These are phyloP conservation scores for Tortrix viridana DNA, from an alignment of 2,888 invertebrate species.

Conservation along the genomic window DNA sequence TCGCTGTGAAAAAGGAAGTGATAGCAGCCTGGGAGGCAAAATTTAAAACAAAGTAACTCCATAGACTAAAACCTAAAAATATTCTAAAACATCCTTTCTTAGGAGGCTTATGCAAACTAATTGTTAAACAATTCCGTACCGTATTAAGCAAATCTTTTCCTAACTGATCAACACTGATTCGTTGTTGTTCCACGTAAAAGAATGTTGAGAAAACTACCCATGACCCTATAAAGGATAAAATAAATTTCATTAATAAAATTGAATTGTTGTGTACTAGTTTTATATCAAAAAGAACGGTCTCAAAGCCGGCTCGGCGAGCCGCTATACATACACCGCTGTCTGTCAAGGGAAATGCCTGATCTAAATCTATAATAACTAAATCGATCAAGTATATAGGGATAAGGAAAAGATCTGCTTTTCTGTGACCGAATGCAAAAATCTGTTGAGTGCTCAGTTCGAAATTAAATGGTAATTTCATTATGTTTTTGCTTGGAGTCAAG, in stretches of 20 bases:
- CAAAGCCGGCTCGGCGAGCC: conserved; percentile 66
- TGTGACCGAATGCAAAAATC: conserved; percentile 59
- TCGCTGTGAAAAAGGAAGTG: conserved; percentile 71
- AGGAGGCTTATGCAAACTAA: conserved; percentile 63
- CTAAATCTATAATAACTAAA: conserved; percentile 62
- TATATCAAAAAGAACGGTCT: conserved; percentile 63
- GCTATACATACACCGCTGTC: conserved; percentile 74
- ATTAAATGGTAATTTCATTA: conserved; percentile 57
- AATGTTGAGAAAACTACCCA: conserved; percentile 68
- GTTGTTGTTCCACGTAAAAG: conserved; percentile 52
- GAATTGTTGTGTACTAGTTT: conserved; percentile 55
- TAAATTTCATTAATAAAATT: conserved; percentile 48
- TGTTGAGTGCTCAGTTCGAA: conserved; percentile 62
- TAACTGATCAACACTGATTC: conserved; percentile 58
- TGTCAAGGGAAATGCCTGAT: conserved; percentile 61
- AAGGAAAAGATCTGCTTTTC: conserved; percentile 66
- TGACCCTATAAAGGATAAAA: conserved; percentile 59
- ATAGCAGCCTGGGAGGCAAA: conserved; percentile 74
- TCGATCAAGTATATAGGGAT: conserved; percentile 72
- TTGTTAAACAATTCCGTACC: conserved; percentile 59
- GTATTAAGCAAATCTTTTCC: conserved; percentile 73
- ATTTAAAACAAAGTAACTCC: conserved; percentile 73
- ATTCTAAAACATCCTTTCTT: conserved; percentile 61
- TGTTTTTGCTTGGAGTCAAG: conserved; percentile 50
- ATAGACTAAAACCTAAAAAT: conserved; percentile 64